Evolutionary conservation across 2,888 invertebrate species (phyloP).

Genomic region (Strigamia crassipes): DNA sequence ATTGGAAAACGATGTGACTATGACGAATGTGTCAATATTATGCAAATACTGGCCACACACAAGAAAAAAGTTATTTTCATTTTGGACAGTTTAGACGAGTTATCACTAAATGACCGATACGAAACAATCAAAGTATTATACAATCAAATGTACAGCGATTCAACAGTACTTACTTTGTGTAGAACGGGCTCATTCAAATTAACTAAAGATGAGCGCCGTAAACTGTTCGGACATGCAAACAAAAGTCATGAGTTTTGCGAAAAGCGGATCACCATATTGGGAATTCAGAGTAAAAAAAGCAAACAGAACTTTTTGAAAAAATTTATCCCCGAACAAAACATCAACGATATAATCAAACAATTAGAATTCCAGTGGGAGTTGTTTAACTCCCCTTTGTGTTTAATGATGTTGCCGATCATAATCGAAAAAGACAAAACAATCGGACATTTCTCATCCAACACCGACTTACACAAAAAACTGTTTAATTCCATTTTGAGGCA

Average conservation of each 20-base stretch:
- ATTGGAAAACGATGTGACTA: background rate
- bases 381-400: background rate
- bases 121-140: background rate
- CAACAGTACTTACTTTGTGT: background rate
- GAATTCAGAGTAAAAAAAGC: background rate
- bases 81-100: background rate
- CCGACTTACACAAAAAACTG: background rate
- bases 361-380: background rate
- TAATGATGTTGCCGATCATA: background rate
- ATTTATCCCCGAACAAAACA: background rate
- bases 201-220: background rate
- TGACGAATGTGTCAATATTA: background rate
- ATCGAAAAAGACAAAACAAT: background rate
- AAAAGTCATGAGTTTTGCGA: background rate
- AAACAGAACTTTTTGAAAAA: background rate
- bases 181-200: background rate
- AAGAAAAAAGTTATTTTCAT: background rate
- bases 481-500: background rate
- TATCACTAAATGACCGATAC: background rate
- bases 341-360: background rate
- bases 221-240: background rate
- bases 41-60: background rate
- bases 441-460: background rate
- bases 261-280: background rate
- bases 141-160: background rate